A percentile compares a stretch with the other conserved stretches of the same genome.
These are phyloP conservation scores for Genyomyrus donnyi DNA, from an alignment of 2,113 vertebrate genomes.

Conservation along the genomic window DNA sequence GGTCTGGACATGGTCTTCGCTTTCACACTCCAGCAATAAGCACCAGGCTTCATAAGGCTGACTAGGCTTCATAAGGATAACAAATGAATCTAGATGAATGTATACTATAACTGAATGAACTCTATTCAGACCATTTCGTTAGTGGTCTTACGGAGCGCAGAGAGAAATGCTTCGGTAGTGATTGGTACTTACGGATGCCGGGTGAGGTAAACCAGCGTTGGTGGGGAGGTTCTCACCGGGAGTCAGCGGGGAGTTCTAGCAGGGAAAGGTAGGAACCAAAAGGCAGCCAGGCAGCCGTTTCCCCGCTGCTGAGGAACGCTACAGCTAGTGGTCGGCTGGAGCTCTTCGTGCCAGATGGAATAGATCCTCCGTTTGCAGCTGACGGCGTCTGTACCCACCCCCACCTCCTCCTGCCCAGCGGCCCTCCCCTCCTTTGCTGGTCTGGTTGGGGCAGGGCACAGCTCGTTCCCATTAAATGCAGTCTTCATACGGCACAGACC, in stretches of 20 bases:
- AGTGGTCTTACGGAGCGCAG: background rate
- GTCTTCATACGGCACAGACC: constrained; percentile 50
- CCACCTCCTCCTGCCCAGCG: constrained; percentile 29
- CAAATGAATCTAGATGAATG: background rate
- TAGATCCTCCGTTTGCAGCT: constrained; percentile 23
- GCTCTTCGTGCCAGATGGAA: constrained; percentile 26
- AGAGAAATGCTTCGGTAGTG: background rate
- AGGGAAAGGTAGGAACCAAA: background rate
- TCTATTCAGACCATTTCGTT: background rate
- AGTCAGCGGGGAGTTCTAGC: background rate
- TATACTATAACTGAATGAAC: background rate
- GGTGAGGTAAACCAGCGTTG: background rate
- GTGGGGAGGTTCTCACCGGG: background rate
- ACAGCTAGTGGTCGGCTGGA: constrained; percentile 27
- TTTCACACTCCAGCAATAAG: background rate
- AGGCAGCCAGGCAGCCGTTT: constrained; percentile 17
- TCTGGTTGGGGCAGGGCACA: constrained; percentile 30
- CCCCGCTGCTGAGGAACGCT: constrained; percentile 30
- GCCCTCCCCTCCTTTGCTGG: background rate
- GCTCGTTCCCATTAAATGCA: constrained; percentile 62
- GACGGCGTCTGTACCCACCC: constrained; percentile 38
- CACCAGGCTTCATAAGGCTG: background rate
- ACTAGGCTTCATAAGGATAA: background rate
- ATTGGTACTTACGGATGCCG: background rate
- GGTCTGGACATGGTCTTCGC: background rate